Percentiles rank a stretch among this genome's conserved stretches.
phyloP scores from a whole-genome alignment of 2,113 vertebrate species.

The Nothoprocta pentlandii region DNA sequence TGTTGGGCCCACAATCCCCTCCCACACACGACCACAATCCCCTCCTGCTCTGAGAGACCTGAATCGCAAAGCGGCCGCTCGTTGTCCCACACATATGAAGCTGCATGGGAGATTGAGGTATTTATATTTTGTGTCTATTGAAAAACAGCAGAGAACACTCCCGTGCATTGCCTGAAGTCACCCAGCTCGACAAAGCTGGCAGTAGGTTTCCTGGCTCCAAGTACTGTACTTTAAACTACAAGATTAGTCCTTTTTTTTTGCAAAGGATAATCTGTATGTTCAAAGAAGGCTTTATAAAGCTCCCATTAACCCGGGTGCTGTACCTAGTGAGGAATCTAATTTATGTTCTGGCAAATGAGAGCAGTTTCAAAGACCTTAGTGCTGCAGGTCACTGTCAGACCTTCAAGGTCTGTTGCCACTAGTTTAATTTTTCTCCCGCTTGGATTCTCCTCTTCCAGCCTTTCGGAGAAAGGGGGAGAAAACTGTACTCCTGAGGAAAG shows the following conservation, averaged over 20 bases:
- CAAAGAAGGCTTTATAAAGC: conserved; percentile 64
- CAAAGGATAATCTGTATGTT: conserved; percentile 62
- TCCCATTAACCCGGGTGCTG: conserved; percentile 41
- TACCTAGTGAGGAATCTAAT: conserved; percentile 68
- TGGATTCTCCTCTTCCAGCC: neutral
- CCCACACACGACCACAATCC: no score
- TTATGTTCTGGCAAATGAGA: conserved; percentile 70
- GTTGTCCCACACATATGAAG: neutral
- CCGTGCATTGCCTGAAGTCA: conserved; percentile 22
- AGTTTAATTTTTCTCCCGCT: conserved; percentile 68
- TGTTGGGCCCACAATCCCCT: neutral
- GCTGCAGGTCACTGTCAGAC: conserved; percentile 67
- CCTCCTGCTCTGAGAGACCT: neutral
- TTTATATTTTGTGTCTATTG: neutral
- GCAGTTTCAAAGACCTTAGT: conserved; percentile 34
- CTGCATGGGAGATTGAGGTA: neutral
- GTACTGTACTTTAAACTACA: conserved; percentile 57
- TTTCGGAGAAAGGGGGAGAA: conserved; percentile 22
- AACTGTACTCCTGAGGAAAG: neutral
- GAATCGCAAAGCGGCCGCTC: neutral
- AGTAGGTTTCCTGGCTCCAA: conserved; percentile 25
- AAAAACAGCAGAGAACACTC: conserved; percentile 8
- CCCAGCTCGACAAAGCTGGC: conserved; percentile 30
- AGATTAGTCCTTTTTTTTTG: conserved; percentile 48
- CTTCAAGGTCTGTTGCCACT: conserved; percentile 64